Base-by-base conservation (phyloP, 1,140 invertebrate species). In the Eueides isabella region DNA sequence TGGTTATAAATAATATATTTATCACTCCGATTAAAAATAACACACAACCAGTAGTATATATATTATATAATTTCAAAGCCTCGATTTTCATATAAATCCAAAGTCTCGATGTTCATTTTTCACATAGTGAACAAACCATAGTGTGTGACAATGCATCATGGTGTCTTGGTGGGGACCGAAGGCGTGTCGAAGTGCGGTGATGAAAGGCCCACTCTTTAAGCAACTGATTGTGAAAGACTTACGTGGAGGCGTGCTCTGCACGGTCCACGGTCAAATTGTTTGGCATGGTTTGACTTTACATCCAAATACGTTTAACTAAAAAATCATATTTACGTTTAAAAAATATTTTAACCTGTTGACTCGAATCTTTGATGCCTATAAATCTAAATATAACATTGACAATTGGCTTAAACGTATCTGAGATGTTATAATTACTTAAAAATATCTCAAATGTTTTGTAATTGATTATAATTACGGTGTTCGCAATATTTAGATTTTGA, bases 181-280 rank as follows among this genome's bases (percentile, higher is more conserved):
- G 85, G 86, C 81, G 88, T 87, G 85, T 86, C 85, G 80, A 80
- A 82, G 84, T 80, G 74, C 77, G 75, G 76, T 92, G 88, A 85
- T 86, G 89, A 91, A 91, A 92, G 63, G 71, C 77, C 81, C 79
- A 75, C 80, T 81, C 83, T 86, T 82, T 85, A 81, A 86, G 85
- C 87, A 91, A 87, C 68, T 67, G 79, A 87, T 92, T 92, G 89
- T 86, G 89, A 91, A 90, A 92, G 78, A 90, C 78, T 84, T 83
- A 88, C 81, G 80, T 74, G 83, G 81, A 83, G 83, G 80, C 84
- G 78, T 80, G 76, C 74, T 79, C 70, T 66, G 66, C 63, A 61
- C 78, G 74, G 62, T 80, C 80, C 83, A 84, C 80, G 81, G 79
- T 76, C 79, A 72, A 71, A 78, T 72, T 72, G 28, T 67, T 38